Conservation (phyloP, 2,888 invertebrate genomes). For the Polydesmus complanatus region DNA sequence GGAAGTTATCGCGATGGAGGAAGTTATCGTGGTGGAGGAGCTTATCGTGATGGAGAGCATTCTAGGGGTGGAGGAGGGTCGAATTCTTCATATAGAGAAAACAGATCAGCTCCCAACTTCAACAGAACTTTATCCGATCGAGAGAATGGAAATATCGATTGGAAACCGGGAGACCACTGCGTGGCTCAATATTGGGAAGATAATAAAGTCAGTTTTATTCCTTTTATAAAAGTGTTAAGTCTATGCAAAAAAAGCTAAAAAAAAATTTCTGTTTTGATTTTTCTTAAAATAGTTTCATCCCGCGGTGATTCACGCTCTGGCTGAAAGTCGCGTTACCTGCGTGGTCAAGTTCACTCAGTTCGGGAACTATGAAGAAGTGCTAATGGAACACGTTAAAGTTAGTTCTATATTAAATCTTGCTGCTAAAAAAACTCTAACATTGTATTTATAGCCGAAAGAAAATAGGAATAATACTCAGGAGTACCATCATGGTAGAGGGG, state of each 20-base stretch:
- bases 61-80: neutral
- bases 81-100: too few relatives aligned
- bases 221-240: neutral
- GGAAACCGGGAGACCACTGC: slow-evolving; percentile 68
- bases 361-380: slow-evolving; percentile 77
- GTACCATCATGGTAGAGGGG: too few relatives aligned
- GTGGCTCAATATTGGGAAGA: slow-evolving; percentile 90
- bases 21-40: neutral
- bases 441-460: neutral
- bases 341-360: slow-evolving; percentile 77
- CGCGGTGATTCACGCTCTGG: slow-evolving; percentile 64
- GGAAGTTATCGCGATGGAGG: neutral
- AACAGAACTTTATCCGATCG: neutral
- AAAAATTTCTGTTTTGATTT: slow-evolving; percentile 5
- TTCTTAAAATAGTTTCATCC: slow-evolving; percentile 53
- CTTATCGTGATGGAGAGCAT: neutral
- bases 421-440: neutral
- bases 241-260: neutral
- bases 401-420: neutral
- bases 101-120: too few relatives aligned
- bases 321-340: slow-evolving; percentile 54
- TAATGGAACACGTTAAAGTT: slow-evolving; percentile 57
- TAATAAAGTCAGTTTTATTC: slow-evolving; percentile 42
- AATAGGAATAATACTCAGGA: neutral
- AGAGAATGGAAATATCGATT: slow-evolving; percentile 26